Evolutionary conservation across 1,140 invertebrate genomes (phyloP).

Genomic region (Bombus terrestris): DNA sequence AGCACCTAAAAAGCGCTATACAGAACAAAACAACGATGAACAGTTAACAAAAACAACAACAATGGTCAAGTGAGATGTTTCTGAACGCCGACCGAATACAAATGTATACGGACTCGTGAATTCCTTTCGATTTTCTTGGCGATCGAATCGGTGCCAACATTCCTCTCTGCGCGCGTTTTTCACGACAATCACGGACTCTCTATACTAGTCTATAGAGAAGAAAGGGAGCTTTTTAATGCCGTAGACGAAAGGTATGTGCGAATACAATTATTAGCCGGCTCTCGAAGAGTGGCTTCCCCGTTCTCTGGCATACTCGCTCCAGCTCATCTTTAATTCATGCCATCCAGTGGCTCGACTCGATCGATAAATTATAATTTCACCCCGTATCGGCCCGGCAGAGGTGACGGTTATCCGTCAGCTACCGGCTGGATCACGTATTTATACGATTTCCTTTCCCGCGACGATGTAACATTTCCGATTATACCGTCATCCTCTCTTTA

Average conservation of each 20-base stretch:
- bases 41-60: background rate
- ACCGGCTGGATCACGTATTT: conserved; percentile 69
- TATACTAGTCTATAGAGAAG: background rate
- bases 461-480: conserved; percentile 60
- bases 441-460: conserved; percentile 64
- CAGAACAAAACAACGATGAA: background rate
- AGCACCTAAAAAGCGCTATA: background rate
- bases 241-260: conserved; percentile 62
- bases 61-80: background rate
- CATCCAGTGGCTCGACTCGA: conserved; percentile 77
- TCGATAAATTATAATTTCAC: conserved; percentile 83
- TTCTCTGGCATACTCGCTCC: conserved; percentile 59
- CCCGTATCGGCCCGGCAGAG: conserved; percentile 64
- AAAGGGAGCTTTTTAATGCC: conserved; percentile 55
- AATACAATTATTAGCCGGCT: conserved; percentile 71
- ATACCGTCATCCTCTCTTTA: conserved; percentile 19
- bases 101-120: background rate
- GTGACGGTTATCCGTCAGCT: conserved; percentile 76
- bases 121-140: conserved; percentile 21
- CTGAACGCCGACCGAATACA: conserved; percentile 6
- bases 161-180: conserved; percentile 37
- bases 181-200: conserved; percentile 33
- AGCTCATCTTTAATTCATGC: conserved; percentile 82
- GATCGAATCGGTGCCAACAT: conserved; percentile 35
- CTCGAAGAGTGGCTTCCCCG: conserved; percentile 62